A percentile compares a stretch with the other conserved stretches of the same genome.
Evolutionary conservation across 2,797 vertebrate genomes (phyloP).

Genomic region (Melanotaenia maccullochi): DNA sequence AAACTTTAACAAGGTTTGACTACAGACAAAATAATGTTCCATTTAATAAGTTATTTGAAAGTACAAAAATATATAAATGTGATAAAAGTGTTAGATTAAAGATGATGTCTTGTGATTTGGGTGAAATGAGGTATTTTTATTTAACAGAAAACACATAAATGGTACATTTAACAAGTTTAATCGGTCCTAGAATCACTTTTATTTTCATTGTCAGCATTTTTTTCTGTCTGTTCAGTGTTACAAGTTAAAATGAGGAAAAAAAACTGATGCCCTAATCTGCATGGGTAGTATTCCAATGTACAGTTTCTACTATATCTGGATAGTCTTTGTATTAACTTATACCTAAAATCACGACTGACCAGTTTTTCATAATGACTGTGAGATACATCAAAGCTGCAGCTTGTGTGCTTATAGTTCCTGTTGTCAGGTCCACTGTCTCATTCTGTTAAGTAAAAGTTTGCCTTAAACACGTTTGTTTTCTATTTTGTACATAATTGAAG

Average conservation of each 20-base stretch:
- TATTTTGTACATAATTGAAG: slow-evolving; percentile 24
- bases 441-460: slow-evolving; percentile 54
- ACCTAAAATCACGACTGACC: slow-evolving; percentile 5
- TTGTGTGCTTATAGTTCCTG: slow-evolving; percentile 32
- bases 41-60: not conserved
- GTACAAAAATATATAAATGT: not conserved
- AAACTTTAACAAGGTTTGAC: not conserved
- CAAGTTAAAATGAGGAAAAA: slow-evolving; percentile 6
- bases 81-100: no score
- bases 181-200: not conserved
- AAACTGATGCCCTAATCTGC: slow-evolving; percentile 10
- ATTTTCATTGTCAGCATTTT: not conserved
- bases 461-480: slow-evolving; percentile 50
- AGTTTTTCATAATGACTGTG: slow-evolving; percentile 12
- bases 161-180: slow-evolving; percentile 1
- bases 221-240: slow-evolving; percentile 22
- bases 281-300: slow-evolving; percentile 34
- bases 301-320: slow-evolving; percentile 32
- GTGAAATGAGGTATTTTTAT: slow-evolving; percentile 16
- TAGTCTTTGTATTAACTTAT: slow-evolving; percentile 23
- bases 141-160: not conserved
- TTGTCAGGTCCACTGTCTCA: slow-evolving; percentile 27
- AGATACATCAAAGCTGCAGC: slow-evolving; percentile 13
- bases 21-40: no score
- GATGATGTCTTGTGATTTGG: slow-evolving; percentile 14